Evolutionary conservation across 2,113 vertebrate species (phyloP), one percentile per base, ranked within the genome.

Genomic region (Copsychus sechellarum): DNA sequence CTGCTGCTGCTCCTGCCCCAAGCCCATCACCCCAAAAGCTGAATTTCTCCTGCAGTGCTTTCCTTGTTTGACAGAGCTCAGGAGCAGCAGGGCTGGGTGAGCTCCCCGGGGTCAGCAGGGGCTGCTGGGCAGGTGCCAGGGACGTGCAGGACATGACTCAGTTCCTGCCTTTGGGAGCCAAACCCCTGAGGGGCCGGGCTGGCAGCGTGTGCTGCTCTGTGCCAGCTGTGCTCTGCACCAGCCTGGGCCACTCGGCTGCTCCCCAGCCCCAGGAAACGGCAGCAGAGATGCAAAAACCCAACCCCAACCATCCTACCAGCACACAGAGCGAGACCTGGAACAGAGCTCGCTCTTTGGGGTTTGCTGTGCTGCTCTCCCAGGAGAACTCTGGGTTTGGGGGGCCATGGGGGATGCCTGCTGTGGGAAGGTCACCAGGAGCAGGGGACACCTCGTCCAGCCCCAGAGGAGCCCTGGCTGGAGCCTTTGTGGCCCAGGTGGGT

Each of bases 321-420:
- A 19, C 34, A 2, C 1, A 3, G 9, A 5, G 53, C 2, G 33
- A 33, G 33, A 11, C 4, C 14, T 17, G 69, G 1, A 3, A 5
- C 1, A n/a, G 4, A 17, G 0, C 24, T 31, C 0, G 0, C 34
- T 25, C 6, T 6, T 25, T 4, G 3, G 70, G 10, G 70, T 22
- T n/a, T n/a, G n/a, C 50, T 15, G 5, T 1, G 76, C 21, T 38
- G 86, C 33, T 89, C 24, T 34, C 38, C 57, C 43, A 53, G 74
- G 19, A 74, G 21, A 82, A 29, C 45, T 3, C 28, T 4, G 42
- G 11, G 8, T 1, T 20, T 38, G 62, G 42, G 36, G n/a, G 69
- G 12, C 23, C 16, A 2, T 3, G 6, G 67, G 47, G 1, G 11
- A 4, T 12, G n/a, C 7, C 43, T 28, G 45, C 60, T 21, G 66